These are phyloP conservation scores for Dicerorhinus sumatrensis DNA, from an alignment of 2,113 vertebrate genomes.

Conservation along the genomic window DNA sequence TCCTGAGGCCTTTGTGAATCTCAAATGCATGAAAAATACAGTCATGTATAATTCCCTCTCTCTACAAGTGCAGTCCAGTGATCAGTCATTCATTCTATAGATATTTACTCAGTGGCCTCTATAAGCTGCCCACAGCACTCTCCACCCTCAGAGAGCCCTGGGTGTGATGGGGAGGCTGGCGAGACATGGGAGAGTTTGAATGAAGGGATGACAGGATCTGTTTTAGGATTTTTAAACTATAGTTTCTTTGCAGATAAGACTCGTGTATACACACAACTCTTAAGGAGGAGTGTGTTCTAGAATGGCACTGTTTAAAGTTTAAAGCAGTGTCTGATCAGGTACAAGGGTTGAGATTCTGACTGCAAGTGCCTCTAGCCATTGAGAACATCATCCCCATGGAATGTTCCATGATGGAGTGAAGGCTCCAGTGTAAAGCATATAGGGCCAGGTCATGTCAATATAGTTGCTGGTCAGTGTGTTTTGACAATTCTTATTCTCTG, in stretches of 20 bases:
- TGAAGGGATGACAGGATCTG: not conserved
- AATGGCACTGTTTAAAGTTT: not conserved
- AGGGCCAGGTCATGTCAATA: not conserved
- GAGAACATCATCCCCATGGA: not conserved
- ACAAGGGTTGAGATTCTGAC: not conserved
- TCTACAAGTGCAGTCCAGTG: not conserved
- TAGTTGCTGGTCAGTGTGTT: not conserved
- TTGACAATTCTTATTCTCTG: not conserved
- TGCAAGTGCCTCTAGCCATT: not conserved
- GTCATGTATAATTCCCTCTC: slow-evolving; percentile 60
- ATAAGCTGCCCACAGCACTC: not conserved
- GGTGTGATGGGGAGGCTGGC: not conserved
- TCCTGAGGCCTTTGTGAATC: slow-evolving; percentile 74
- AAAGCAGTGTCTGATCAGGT: not conserved
- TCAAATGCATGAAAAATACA: slow-evolving; percentile 59
- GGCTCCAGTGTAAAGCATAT: not conserved
- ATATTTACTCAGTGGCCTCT: slow-evolving; percentile 34
- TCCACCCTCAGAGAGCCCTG: not conserved
- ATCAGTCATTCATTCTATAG: slow-evolving; percentile 25
- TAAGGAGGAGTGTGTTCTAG: not conserved
- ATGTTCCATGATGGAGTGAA: not conserved
- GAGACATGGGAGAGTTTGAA: not conserved
- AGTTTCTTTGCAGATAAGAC: slow-evolving; percentile 2
- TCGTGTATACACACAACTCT: not conserved
- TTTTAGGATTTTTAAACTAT: not conserved